Conservation (phyloP, 1,140 invertebrate species). For the Achroia grisella region DNA sequence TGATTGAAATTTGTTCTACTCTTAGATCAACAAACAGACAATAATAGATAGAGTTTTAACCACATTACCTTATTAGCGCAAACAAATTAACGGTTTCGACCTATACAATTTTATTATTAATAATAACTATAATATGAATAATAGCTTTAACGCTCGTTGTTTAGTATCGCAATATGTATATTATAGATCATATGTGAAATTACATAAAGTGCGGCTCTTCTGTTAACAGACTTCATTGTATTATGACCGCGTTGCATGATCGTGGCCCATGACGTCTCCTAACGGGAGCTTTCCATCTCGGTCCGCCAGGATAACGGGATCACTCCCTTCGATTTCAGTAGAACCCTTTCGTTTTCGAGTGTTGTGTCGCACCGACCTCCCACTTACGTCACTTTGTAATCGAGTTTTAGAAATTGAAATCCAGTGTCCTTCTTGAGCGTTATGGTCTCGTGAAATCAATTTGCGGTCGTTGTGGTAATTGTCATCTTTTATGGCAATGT, state of each 20-base stretch:
- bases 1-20: too few species aligned
- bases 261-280: conserved; percentile 33
- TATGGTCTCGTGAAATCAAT: conserved; percentile 41
- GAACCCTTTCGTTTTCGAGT: conserved; percentile 65
- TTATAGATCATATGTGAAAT: too few species aligned
- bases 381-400: conserved; percentile 60
- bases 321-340: conserved; percentile 65
- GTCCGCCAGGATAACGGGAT: conserved; percentile 61
- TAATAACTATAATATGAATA: not conserved
- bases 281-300: conserved; percentile 64
- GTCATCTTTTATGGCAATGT: too few species aligned
- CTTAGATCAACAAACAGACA: too few species aligned
- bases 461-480: too few species aligned
- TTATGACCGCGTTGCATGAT: conserved; percentile 16
- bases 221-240: too few species aligned
- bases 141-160: too few species aligned
- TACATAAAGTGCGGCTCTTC: too few species aligned
- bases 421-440: conserved; percentile 56
- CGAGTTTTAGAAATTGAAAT: conserved; percentile 72
- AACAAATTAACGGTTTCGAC: not conserved
- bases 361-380: conserved; percentile 56
- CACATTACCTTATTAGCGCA: too few species aligned
- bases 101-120: not conserved
- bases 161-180: too few species aligned
- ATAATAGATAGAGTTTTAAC: too few species aligned